Evolutionary conservation across 2,113 vertebrate species (phyloP), one percentile per base, ranked within the genome.

Genomic region (Prunella himalayana): DNA sequence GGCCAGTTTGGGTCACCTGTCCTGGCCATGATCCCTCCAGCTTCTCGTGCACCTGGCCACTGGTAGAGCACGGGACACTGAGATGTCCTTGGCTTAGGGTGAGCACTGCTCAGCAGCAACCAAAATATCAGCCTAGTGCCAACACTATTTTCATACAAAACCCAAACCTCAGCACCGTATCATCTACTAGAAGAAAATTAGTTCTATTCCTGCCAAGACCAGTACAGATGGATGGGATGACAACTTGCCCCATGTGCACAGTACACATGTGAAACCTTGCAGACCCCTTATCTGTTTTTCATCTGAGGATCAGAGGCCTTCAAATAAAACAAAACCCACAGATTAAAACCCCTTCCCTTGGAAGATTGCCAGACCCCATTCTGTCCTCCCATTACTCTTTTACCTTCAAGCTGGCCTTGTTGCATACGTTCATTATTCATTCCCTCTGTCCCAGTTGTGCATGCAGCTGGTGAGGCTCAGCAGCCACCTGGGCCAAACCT

Each of bases 101-200:
- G 15, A 63, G 49, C 30, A 11, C 24, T 35, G 35, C 41, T 49
- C 57, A 82, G 41, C 21, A 76, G 4, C 25, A 69, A 20, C 45
- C 27, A 31, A 35, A 69, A 54, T 4, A 27, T 61, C 25, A 19
- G 16, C 1, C 0, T 16, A 12, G 18, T 22, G 23, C 0, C 47
- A 54, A 13, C 21, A 5, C 31, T 23, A 13, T 49, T 6, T 7
- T 47, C n/a, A 61, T 23, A 22, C 47, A 19, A 56, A 68, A 27
- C 10, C 17, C 25, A 42, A 47, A 82, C 23, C 41, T 35, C 45
- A 61, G 35, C 41, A 31, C 30, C 3, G 1, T 35, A 17, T 6
- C 42, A 64, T n/a, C 25, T 68, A 3, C 47, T 82, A 27, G 7
- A 42, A 54, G 47, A 70, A 61, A 47, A 42, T 56, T 27, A 42